Conservation (phyloP, 2,888 invertebrate genomes). For the Pristionchus exspectatus region DNA sequence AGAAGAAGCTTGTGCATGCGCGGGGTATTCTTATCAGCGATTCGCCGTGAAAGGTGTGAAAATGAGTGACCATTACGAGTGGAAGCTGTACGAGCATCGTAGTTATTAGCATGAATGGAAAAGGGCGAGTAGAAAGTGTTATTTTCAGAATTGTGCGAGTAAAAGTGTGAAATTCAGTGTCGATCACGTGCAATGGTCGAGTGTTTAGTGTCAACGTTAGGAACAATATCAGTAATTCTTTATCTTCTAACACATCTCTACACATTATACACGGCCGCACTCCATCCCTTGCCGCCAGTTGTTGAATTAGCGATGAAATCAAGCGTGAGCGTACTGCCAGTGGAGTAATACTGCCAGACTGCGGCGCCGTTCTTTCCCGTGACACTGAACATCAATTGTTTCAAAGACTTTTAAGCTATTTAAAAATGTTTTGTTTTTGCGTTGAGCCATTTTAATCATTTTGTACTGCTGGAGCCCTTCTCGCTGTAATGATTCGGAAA, state of each 20-base stretch:
- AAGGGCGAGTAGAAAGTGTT: background rate
- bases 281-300: background rate
- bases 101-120: background rate
- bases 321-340: background rate
- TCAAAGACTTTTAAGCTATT: too few relatives aligned
- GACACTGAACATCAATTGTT: background rate
- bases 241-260: background rate
- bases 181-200: too few relatives aligned
- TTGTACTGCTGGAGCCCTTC: too few relatives aligned
- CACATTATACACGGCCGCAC: background rate
- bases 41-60: background rate
- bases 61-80: background rate
- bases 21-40: background rate
- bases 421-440: too few relatives aligned
- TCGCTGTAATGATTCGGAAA: background rate
- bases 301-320: background rate
- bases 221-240: background rate
- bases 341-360: background rate
- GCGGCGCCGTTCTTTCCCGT: background rate
- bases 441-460: too few relatives aligned
- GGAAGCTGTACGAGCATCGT: background rate
- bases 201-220: too few relatives aligned
- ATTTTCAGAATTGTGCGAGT: background rate
- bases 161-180: background rate
- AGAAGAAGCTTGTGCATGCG: background rate